Base-by-base conservation (phyloP, 2,888 invertebrate species). In the Gonocerus acuteangulatus region DNA sequence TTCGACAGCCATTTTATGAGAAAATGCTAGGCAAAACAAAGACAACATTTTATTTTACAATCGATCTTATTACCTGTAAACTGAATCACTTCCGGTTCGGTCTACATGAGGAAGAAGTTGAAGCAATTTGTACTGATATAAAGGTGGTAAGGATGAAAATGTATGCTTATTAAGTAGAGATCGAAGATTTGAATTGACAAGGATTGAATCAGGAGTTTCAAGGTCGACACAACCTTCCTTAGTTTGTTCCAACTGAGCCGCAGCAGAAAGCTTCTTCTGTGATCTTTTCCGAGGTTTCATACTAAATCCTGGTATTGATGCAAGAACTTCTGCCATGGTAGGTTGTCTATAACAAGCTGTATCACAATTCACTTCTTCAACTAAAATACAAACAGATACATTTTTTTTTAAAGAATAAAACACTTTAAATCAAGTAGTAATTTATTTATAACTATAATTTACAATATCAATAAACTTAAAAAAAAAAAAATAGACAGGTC, bases 151-250 rank as follows among this genome's bases (percentile, higher is more conserved):
- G 68, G 85, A 78, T 67, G 87, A 84, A 77, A 95, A 95, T 49
- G 95, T 95, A 73, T 93, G 89, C 73, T 92, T 91, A 74, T 94
- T 91, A 63, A 96, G 79, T 68, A 96, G 78, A 66, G 88, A 85
- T 72, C 94, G 80, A 68, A 96, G 80, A 77, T 95, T 95, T 48
- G 92, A 65, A 34, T 77, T 90, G 58, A 91, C 89, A 73, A 96
- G 80, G 72, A 96, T 93, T 57, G 95, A 95, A 73, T 95, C 94
- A 18, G 95, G 94, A 44, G 95, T 94, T 77, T 95, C 94, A 70
- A 96, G 79, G 76, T 96, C 95, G 68, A 96, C 89, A 73, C 89
- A 89, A 57, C 95, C 94, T 77, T 94, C 93, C 76, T 88, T 87
- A 44, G 90, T 90, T 77, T 92, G 90, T 72, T 92, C 92, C 66